These are phyloP conservation scores for Edolisoma coerulescens DNA, from an alignment of 2,113 vertebrate genomes.

Conservation along the genomic window DNA sequence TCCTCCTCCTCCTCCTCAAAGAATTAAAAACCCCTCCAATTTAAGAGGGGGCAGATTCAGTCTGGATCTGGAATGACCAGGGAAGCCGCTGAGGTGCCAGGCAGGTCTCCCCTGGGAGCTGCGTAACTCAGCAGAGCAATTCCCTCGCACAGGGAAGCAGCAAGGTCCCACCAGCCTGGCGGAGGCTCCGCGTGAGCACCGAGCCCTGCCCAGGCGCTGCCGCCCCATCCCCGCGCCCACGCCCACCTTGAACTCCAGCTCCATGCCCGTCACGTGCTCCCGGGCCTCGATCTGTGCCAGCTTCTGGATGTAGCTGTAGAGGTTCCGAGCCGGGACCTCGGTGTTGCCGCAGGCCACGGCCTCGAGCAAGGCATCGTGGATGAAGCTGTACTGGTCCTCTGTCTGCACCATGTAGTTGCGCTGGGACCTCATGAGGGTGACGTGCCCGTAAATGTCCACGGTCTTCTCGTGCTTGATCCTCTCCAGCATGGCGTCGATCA, in stretches of 20 bases:
- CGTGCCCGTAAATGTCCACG: constrained; percentile 95
- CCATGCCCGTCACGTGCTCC: constrained; percentile 96
- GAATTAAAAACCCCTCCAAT: not conserved
- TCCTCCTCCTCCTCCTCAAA: not conserved
- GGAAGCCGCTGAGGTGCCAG: not conserved
- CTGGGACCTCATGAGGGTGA: constrained; percentile 96
- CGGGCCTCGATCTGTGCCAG: constrained; percentile 90
- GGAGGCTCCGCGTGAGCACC: not conserved
- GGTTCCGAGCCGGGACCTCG: constrained; percentile 90
- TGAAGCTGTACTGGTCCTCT: constrained; percentile 98
- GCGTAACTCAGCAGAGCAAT: not conserved
- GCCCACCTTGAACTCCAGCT: constrained; percentile 95
- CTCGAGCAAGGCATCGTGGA: constrained; percentile 95
- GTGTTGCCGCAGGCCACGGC: constrained; percentile 96
- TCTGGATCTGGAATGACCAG: not conserved
- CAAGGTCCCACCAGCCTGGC: not conserved
- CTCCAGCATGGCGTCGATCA: constrained; percentile 98
- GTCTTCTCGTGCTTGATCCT: constrained; percentile 96
- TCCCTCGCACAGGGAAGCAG: not conserved
- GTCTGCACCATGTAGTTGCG: constrained; percentile 99
- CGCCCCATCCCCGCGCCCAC: rapidly evolving
- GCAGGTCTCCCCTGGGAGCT: not conserved
- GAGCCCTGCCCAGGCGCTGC: not conserved
- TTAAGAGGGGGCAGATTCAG: not conserved
- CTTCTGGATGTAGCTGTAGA: constrained; percentile 96